These are phyloP conservation scores for Coenonympha glycerion DNA, from an alignment of 2,888 invertebrate genomes.

Conservation along the genomic window DNA sequence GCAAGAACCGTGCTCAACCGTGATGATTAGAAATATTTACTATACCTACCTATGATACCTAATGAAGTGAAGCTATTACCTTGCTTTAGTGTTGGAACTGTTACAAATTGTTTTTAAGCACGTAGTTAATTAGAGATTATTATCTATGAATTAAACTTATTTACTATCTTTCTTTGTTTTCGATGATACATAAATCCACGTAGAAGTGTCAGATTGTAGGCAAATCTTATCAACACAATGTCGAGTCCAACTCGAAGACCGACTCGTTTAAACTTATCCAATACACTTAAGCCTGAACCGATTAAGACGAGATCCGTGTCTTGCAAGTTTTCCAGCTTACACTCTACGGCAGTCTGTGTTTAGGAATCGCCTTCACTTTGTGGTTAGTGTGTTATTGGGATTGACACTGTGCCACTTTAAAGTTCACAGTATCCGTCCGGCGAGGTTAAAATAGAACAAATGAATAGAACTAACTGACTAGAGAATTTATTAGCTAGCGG, in stretches of 20 bases:
- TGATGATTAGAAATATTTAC: no score
- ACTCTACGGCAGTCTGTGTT: conserved; percentile 16
- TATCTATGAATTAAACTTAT: no score
- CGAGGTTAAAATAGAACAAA: conserved; percentile 4
- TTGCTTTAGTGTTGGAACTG: no score
- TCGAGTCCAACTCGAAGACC: conserved; percentile 4
- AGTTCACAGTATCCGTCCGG: background rate
- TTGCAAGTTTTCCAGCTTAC: conserved; percentile 21
- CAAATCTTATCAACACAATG: background rate
- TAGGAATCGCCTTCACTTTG: conserved; percentile 16
- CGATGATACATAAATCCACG: no score
- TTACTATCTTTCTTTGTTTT: no score
- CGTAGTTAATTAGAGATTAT: no score
- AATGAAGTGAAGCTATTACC: no score
- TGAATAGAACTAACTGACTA: background rate
- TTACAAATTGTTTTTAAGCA: no score
- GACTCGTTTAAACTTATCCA: conserved; percentile 22
- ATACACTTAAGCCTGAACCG: conserved; percentile 23
- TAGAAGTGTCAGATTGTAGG: no score
- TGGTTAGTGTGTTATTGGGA: conserved; percentile 13
- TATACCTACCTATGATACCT: no score
- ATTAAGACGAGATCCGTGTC: conserved; percentile 23
- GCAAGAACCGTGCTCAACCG: no score
- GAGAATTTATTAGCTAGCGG: no score
- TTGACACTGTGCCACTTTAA: conserved; percentile 7